These are phyloP conservation scores for Prunella himalayana DNA, from an alignment of 2,113 vertebrate species.

Conservation along the genomic window DNA sequence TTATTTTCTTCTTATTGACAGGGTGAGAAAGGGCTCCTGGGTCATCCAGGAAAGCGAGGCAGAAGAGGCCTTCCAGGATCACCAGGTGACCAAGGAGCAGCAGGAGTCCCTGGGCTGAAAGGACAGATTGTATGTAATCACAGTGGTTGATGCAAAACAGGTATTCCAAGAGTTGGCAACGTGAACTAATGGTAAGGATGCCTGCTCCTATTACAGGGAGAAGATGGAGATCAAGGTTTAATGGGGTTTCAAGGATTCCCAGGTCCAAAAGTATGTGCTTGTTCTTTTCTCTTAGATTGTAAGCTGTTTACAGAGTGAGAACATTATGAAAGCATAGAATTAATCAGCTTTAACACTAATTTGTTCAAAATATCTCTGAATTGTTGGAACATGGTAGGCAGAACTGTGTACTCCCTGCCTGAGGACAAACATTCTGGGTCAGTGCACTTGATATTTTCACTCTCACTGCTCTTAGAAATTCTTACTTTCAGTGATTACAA, in stretches of 20 bases:
- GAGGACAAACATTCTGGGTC: not conserved
- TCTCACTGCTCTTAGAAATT: not conserved
- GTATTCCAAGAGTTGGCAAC: not conserved
- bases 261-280: constrained; percentile 85
- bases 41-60: constrained; percentile 83
- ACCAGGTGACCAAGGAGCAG: constrained; percentile 86
- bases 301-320: not conserved
- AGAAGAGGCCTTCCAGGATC: constrained; percentile 80
- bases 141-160: not conserved
- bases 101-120: constrained; percentile 83
- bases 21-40: constrained; percentile 87
- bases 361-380: not conserved
- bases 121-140: constrained; percentile 81
- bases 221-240: constrained; percentile 84
- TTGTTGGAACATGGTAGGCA: not conserved
- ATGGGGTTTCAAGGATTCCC: constrained; percentile 91
- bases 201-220: constrained; percentile 81
- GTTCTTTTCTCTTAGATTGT: constrained; percentile 3
- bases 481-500: not conserved
- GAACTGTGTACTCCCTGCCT: not conserved
- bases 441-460: not conserved
- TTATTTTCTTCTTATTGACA: constrained; percentile 35
- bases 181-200: not conserved
- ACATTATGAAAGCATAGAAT: not conserved
- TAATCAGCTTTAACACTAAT: not conserved